Evolutionary conservation across 2,888 invertebrate species (phyloP).

Genomic region (Onthophagus sagittarius): DNA sequence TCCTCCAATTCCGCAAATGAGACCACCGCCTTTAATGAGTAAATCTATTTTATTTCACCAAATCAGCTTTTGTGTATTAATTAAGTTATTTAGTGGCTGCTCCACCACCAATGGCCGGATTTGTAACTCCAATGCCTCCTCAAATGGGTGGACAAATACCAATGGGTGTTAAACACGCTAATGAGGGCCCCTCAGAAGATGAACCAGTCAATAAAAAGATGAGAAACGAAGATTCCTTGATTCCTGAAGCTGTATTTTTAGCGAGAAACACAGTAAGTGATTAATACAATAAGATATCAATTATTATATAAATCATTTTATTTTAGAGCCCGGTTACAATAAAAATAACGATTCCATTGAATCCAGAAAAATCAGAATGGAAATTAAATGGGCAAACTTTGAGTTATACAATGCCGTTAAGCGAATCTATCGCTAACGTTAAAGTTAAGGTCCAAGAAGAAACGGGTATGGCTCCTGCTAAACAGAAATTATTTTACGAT

Average conservation of each 20-base stretch:
- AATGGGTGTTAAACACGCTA: slow-evolving; percentile 50
- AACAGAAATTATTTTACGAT: slow-evolving; percentile 94
- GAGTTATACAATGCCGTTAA: slow-evolving; percentile 70
- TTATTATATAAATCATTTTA: neutral
- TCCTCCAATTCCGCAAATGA: slow-evolving; percentile 56
- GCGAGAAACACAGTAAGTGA: slow-evolving; percentile 59
- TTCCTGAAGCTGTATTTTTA: slow-evolving; percentile 83
- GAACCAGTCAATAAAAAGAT: slow-evolving; percentile 85
- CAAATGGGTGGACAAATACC: slow-evolving; percentile 44
- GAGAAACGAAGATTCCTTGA: slow-evolving; percentile 87
- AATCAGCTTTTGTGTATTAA: slow-evolving; percentile 13
- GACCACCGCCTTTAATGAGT: slow-evolving; percentile 59
- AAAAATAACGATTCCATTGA: slow-evolving; percentile 76
- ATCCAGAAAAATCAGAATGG: slow-evolving; percentile 92
- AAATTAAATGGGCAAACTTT: slow-evolving; percentile 88
- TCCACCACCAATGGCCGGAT: slow-evolving; percentile 51
- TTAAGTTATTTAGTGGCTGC: slow-evolving; percentile 43
- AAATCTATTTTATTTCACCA: slow-evolving; percentile 30
- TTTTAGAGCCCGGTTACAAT: slow-evolving; percentile 71
- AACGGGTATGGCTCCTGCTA: slow-evolving; percentile 92
- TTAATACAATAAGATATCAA: neutral
- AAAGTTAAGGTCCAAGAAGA: slow-evolving; percentile 83
- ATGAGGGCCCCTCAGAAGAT: slow-evolving; percentile 60
- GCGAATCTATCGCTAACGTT: slow-evolving; percentile 76
- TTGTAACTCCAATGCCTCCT: slow-evolving; percentile 47